Conservation (phyloP, 2,113 vertebrate genomes). For the Chlorodrepanis virens region DNA sequence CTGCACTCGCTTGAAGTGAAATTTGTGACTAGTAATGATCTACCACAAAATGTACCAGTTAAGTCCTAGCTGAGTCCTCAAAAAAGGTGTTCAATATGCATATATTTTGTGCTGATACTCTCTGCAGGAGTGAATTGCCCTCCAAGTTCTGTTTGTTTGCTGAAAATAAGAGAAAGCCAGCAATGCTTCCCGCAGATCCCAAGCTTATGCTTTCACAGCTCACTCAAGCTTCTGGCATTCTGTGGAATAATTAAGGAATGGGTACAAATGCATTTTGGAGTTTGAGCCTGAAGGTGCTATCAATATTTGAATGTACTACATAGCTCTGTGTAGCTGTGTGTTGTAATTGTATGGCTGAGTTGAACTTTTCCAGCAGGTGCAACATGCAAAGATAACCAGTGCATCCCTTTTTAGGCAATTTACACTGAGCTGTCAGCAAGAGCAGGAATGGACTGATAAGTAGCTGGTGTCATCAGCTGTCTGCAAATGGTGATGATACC, state of each 20-base stretch:
- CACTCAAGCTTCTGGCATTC: background rate
- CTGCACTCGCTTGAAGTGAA: background rate
- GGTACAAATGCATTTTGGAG: background rate
- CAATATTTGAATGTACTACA: background rate
- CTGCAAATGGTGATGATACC: background rate
- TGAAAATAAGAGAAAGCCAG: background rate
- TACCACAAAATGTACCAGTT: background rate
- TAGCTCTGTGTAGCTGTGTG: background rate
- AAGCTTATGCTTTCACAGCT: background rate
- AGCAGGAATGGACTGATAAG: background rate
- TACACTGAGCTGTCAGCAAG: background rate
- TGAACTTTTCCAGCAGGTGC: background rate
- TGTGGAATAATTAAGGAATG: background rate
- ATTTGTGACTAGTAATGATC: background rate
- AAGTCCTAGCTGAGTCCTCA: background rate
- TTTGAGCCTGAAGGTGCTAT: fast-evolving
- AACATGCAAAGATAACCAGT: background rate
- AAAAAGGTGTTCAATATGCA: background rate
- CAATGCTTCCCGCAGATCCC: background rate
- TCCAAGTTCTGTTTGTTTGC: background rate
- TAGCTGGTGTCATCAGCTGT: background rate
- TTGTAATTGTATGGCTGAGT: background rate
- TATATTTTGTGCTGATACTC: background rate
- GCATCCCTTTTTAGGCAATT: background rate
- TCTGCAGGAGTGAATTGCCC: background rate